Percentiles rank a stretch among this genome's conserved stretches.
phyloP scores from a whole-genome alignment of 2,113 vertebrate genomes.

The Microtus oregoni region DNA sequence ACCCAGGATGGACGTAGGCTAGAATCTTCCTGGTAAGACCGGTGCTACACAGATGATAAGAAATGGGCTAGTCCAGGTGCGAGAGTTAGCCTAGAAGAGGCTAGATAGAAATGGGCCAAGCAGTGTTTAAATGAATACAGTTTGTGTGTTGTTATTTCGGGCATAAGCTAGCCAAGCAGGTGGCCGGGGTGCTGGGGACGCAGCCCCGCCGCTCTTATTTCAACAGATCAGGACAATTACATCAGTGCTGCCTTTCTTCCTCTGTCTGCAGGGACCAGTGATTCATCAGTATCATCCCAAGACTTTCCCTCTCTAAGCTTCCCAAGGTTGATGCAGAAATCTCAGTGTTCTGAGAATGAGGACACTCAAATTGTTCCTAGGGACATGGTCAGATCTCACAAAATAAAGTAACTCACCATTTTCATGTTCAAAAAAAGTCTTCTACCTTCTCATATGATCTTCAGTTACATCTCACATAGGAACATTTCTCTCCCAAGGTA shows the following conservation, averaged over 20 bases:
- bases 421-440: constrained; percentile 1
- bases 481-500: constrained; percentile 54
- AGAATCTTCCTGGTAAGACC: no score
- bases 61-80: no score
- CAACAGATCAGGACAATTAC: no score
- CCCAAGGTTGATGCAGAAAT: neutral
- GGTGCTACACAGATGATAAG: no score
- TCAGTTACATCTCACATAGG: constrained; percentile 55
- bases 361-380: neutral
- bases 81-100: no score
- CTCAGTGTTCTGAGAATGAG: constrained; percentile 21
- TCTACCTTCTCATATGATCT: neutral
- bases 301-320: neutral
- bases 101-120: no score
- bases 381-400: neutral
- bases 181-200: no score
- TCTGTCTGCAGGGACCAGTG: neutral
- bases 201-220: no score
- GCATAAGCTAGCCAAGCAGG: no score
- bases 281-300: neutral
- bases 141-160: no score
- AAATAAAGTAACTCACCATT: neutral
- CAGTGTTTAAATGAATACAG: no score
- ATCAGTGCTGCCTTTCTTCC: neutral
- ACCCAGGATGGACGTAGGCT: no score